These are phyloP conservation scores for Drusus annulatus DNA, from an alignment of 1,140 invertebrate species.

Conservation along the genomic window DNA sequence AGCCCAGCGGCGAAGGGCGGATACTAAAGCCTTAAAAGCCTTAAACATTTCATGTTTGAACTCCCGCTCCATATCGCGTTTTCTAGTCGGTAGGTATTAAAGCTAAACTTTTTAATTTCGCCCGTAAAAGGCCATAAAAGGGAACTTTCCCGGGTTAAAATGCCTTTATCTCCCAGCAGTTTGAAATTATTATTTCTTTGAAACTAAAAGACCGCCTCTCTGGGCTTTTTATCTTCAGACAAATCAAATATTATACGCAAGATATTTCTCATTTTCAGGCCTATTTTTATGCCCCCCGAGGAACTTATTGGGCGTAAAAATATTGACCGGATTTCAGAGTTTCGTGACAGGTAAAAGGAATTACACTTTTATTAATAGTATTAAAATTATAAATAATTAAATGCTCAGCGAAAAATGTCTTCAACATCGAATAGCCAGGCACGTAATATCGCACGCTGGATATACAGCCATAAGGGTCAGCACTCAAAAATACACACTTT, in stretches of 20 bases:
- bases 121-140: constrained; percentile 57
- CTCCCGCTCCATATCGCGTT: constrained; percentile 56
- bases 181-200: constrained; percentile 60
- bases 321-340: constrained; percentile 9
- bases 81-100: constrained; percentile 49
- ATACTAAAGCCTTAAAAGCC: constrained; percentile 41
- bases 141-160: constrained; percentile 54
- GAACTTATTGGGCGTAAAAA: constrained; percentile 31
- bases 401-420: too few relatives aligned
- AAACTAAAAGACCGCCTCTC: constrained; percentile 54
- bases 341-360: constrained; percentile 2
- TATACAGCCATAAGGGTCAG: too few relatives aligned
- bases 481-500: too few relatives aligned
- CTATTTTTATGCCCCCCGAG: constrained; percentile 17
- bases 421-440: too few relatives aligned
- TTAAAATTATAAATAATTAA: too few relatives aligned
- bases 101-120: constrained; percentile 59
- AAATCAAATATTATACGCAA: constrained; percentile 57
- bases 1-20: constrained; percentile 25
- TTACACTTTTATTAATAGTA: neutral
- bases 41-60: constrained; percentile 54
- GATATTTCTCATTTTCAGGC: constrained; percentile 34
- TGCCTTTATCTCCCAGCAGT: constrained; percentile 58
- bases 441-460: too few relatives aligned
- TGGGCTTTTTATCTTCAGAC: constrained; percentile 56